A percentile compares a stretch with the other conserved stretches of the same genome.
Conservation (phyloP, 2,797 vertebrate genomes). For the Morus bassanus region DNA sequence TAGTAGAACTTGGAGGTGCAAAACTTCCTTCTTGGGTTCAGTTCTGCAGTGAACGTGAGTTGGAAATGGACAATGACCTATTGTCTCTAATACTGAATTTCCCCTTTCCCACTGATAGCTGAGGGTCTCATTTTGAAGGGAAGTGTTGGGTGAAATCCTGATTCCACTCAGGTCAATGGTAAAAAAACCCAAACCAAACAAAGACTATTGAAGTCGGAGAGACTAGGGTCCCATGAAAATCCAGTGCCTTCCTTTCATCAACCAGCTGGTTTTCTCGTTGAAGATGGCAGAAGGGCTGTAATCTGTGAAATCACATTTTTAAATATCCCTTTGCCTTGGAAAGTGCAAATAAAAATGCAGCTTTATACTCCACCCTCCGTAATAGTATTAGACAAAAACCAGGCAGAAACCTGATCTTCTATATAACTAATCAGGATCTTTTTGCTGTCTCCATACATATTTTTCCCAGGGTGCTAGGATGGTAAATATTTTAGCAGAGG, state of each 20-base stretch:
- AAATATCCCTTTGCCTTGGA: neutral
- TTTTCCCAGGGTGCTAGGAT: constrained; percentile 64
- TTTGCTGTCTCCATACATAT: constrained; percentile 45
- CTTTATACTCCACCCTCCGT: neutral
- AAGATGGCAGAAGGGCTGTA: neutral
- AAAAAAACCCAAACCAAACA: neutral
- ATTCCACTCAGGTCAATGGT: neutral
- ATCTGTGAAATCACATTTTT: neutral
- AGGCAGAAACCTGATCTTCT: constrained; percentile 31
- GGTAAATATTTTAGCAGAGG: constrained; percentile 64
- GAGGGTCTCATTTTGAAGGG: neutral
- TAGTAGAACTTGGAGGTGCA: neutral
- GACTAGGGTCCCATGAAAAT: neutral
- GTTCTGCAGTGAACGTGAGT: neutral
- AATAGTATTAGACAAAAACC: constrained; percentile 12
- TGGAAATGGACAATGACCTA: neutral
- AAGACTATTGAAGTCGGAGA: neutral
- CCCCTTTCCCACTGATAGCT: neutral
- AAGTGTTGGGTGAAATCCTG: neutral
- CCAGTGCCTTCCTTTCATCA: neutral
- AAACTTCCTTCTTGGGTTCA: neutral
- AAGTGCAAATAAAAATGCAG: constrained; percentile 10
- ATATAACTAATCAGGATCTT: constrained; percentile 35
- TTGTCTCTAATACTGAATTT: neutral
- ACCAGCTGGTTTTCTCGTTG: neutral